These are phyloP conservation scores for Cataglyphis cursor DNA, from an alignment of 2,888 invertebrate genomes.

Conservation along the genomic window DNA sequence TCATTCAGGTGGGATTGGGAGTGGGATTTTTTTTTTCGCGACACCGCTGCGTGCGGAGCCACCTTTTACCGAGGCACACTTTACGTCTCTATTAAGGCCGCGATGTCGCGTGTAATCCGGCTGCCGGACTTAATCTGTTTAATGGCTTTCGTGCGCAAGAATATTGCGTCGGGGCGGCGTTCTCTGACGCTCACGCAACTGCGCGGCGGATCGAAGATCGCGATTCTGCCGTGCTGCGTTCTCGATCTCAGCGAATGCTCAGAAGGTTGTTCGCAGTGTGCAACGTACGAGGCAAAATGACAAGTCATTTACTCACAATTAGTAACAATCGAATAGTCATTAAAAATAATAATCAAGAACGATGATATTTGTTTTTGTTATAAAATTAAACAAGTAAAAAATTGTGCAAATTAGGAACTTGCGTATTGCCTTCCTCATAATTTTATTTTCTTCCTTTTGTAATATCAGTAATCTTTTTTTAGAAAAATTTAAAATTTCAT, in stretches of 20 bases:
- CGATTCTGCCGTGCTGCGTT: neutral
- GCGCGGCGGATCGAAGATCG: constrained; percentile 6
- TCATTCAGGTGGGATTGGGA: constrained; percentile 73
- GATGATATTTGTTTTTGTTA: constrained; percentile 26
- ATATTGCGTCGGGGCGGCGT: constrained; percentile 63
- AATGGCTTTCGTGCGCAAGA: constrained; percentile 80
- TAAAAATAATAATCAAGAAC: constrained; percentile 24
- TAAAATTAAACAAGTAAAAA: neutral
- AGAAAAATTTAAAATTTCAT: too few relatives aligned
- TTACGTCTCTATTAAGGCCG: constrained; percentile 81
- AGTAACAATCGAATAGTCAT: constrained; percentile 32
- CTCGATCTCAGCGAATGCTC: neutral
- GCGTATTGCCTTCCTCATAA: too few relatives aligned
- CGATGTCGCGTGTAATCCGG: constrained; percentile 75
- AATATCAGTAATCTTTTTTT: too few relatives aligned
- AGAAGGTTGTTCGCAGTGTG: neutral
- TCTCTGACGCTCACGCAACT: constrained; percentile 63
- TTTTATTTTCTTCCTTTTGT: too few relatives aligned
- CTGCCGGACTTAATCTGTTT: constrained; percentile 79
- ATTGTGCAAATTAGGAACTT: too few relatives aligned
- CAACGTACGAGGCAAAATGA: constrained; percentile 9
- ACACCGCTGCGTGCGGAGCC: neutral
- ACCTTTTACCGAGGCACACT: constrained; percentile 65
- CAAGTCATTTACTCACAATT: constrained; percentile 14
- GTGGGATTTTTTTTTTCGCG: constrained; percentile 73